Base-by-base conservation (phyloP, 2,797 vertebrate genomes). In the Protosalanx chinensis region DNA sequence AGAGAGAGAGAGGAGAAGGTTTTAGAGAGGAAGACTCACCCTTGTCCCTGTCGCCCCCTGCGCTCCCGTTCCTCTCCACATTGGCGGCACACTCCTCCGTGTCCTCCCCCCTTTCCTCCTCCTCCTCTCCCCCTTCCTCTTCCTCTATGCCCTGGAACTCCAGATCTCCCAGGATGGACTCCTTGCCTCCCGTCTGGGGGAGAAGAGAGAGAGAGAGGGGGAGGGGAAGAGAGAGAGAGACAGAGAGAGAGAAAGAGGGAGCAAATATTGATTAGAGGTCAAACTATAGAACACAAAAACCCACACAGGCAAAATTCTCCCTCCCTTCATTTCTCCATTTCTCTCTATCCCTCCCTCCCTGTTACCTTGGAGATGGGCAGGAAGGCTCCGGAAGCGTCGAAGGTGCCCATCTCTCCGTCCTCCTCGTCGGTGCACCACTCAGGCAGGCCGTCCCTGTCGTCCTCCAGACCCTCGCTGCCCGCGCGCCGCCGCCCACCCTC, bases 361-460 rank as follows among this genome's bases (percentile, higher is more conserved):
- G 16, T 59, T 12, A 27, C 73, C 88, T 94, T 95, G 90, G 95
- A 90, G 12, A 93, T 76, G 8, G 94, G 86, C 89, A 97, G 90
- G 87, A 96, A 97, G 35, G 95, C 95, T 70, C 96, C 96, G 0
- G 96, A 95, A 15, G 96, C 95, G 83, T 97, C 96, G 1, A 97
- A 97, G 15, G 96, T 97, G 72, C 96, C 95, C 96, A 96, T 95
- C 73, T 94, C 96, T 27, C 94, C 94, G 0, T 96, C 95, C 81
- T 95, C 95, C 16, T 97, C 96, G 0, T 97, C 95, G 3, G 95
- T 92, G 75, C 96, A 97, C 96, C 96, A 97, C 83, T 97, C 96
- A 0, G 96, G 96, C 77, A 97, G 91, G 23, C 95, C 95, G 0
- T 96, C 94, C 72, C 95, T 85, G 57, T 96, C 95, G 0, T 96